These are phyloP conservation scores for Callaeas wilsoni DNA, from an alignment of 2,113 vertebrate species.

Conservation along the genomic window DNA sequence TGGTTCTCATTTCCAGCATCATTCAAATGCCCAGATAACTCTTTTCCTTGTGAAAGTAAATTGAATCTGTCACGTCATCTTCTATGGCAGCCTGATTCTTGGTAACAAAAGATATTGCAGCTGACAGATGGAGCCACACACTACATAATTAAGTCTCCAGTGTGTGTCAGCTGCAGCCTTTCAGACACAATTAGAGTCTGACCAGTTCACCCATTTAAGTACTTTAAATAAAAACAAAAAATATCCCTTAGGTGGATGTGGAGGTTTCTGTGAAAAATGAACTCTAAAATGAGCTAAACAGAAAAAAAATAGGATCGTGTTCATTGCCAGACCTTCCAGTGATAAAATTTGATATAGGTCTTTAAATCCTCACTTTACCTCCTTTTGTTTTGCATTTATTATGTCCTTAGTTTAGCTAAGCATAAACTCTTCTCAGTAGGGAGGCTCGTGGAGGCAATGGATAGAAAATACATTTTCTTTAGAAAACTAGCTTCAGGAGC, in stretches of 20 bases:
- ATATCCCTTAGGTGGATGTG: neutral
- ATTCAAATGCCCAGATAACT: slow-evolving; percentile 1
- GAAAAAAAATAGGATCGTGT: neutral
- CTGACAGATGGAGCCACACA: slow-evolving; percentile 43
- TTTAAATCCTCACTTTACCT: neutral
- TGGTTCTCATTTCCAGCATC: slow-evolving; percentile 12
- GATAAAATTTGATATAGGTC: neutral
- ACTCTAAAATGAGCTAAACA: neutral
- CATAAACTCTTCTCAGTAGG: slow-evolving; percentile 44
- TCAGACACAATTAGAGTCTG: slow-evolving; percentile 26
- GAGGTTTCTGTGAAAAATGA: neutral
- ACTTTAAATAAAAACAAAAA: neutral
- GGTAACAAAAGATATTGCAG: slow-evolving; percentile 58
- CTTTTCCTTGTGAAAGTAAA: slow-evolving; percentile 22
- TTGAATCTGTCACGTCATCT: slow-evolving; percentile 33
- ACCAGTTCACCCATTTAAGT: slow-evolving; percentile 30
- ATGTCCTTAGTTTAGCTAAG: slow-evolving; percentile 27
- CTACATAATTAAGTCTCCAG: slow-evolving; percentile 51
- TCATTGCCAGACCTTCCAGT: neutral
- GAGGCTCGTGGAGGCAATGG: slow-evolving; percentile 7
- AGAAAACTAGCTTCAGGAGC: slow-evolving; percentile 8
- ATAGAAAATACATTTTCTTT: slow-evolving; percentile 50
- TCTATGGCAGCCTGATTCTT: slow-evolving; percentile 31
- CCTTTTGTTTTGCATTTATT: slow-evolving; percentile 15
- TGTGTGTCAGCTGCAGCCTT: slow-evolving; percentile 30